Evolutionary conservation across 2,113 vertebrate species (phyloP).

Genomic region (Grantiella picta): DNA sequence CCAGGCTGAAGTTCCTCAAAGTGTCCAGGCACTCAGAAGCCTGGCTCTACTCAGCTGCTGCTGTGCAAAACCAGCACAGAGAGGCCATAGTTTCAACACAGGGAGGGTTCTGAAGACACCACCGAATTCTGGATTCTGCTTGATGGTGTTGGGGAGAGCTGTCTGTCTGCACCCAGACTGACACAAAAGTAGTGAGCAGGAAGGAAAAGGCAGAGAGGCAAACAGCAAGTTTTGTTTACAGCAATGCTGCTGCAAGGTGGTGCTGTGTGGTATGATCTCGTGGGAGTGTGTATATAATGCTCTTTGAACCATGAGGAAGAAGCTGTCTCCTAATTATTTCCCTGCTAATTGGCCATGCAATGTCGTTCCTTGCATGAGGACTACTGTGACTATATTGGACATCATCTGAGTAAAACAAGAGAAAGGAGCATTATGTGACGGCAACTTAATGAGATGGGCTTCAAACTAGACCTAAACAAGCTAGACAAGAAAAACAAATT

Average conservation of each 20-base stretch:
- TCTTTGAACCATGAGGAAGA: not conserved
- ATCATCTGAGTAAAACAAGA: not conserved
- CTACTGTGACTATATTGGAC: not conserved
- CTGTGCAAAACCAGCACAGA: not conserved
- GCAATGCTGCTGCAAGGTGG: not conserved
- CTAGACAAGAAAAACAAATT: not conserved
- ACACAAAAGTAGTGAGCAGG: not conserved
- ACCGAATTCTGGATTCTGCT: not conserved
- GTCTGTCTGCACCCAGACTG: not conserved
- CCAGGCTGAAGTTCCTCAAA: not conserved
- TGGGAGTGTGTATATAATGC: not conserved
- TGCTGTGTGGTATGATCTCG: not conserved
- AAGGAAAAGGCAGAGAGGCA: not conserved
- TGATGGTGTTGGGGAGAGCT: accelerated
- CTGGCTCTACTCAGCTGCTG: not conserved
- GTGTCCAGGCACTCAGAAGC: not conserved
- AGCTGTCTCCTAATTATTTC: not conserved
- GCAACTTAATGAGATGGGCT: not conserved
- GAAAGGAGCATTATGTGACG: not conserved
- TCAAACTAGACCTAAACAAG: not conserved
- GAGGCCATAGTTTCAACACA: not conserved
- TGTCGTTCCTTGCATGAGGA: not conserved
- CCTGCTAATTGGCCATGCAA: not conserved
- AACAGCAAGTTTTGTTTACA: not conserved
- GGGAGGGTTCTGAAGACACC: not conserved